These are phyloP conservation scores for Leptopilina syphax DNA, from an alignment of 2,888 invertebrate species.

Conservation along the genomic window DNA sequence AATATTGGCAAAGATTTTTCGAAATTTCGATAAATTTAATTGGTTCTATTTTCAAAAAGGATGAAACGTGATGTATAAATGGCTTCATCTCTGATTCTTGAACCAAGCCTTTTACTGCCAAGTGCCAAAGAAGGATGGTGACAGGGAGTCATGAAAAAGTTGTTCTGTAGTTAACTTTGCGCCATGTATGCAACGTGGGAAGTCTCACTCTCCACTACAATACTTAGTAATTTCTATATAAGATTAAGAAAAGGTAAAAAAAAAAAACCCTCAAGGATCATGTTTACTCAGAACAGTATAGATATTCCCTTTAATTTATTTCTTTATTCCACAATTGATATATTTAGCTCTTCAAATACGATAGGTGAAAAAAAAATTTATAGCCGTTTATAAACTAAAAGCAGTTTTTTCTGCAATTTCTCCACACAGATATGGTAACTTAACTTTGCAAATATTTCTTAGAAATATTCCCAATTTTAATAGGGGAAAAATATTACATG, in stretches of 20 bases:
- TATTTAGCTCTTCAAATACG: not conserved
- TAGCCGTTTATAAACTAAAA: too few species aligned
- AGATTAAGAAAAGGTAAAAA: not conserved
- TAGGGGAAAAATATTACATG: too few species aligned
- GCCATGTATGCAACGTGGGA: constrained; percentile 40
- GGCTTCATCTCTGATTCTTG: constrained; percentile 34
- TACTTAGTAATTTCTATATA: constrained; percentile 20
- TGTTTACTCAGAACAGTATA: constrained; percentile 23
- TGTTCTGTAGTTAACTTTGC: constrained; percentile 36
- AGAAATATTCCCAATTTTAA: too few species aligned
- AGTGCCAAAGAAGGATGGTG: constrained; percentile 40
- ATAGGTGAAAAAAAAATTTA: not conserved
- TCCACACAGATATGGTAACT: too few species aligned
- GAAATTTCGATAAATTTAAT: not conserved
- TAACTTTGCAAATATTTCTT: too few species aligned
- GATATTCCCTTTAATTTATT: not conserved
- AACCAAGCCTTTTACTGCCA: constrained; percentile 31
- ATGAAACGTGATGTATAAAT: constrained; percentile 29
- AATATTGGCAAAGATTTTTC: too few species aligned
- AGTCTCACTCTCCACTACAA: constrained; percentile 38
- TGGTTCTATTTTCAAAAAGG: not conserved
- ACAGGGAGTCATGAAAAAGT: constrained; percentile 37
- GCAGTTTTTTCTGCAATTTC: too few species aligned
- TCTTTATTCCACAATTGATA: not conserved
- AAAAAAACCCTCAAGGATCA: not conserved